These are phyloP conservation scores for Solen grandis DNA, from an alignment of 1,140 invertebrate genomes.

Conservation along the genomic window DNA sequence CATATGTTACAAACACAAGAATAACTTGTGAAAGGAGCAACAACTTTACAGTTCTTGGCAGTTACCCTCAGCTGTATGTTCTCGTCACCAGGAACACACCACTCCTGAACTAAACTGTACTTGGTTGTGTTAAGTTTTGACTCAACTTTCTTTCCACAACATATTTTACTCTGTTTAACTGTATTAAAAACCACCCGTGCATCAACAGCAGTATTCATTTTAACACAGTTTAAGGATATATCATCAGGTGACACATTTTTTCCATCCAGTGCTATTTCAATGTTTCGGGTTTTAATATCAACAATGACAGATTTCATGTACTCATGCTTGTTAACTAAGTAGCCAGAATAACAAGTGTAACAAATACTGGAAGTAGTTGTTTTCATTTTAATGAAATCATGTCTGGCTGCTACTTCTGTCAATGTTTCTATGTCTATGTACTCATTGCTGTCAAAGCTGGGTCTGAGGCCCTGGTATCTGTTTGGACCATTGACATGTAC, in stretches of 20 bases:
- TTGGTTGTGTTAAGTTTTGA: background rate
- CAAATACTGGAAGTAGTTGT: background rate
- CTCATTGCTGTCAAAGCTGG: slow-evolving; percentile 7
- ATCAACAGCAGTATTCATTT: background rate
- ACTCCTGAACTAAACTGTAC: slow-evolving; percentile 1
- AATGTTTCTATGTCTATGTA: background rate
- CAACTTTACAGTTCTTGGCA: slow-evolving; percentile 9
- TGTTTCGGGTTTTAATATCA: background rate
- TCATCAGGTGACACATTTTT: background rate
- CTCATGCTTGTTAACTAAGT: background rate
- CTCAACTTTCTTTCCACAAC: slow-evolving; percentile 3
- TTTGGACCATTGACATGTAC: background rate
- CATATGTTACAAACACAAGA: background rate
- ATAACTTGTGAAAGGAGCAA: background rate
- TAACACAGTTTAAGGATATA: background rate
- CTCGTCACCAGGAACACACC: background rate
- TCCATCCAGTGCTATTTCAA: background rate
- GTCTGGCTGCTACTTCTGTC: background rate
- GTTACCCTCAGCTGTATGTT: slow-evolving; percentile 4
- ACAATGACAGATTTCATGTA: background rate
- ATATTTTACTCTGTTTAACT: slow-evolving; percentile 12
- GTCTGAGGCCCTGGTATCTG: background rate
- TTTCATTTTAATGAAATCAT: slow-evolving; percentile 4
- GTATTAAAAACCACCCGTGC: slow-evolving; percentile 15
- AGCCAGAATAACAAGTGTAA: background rate